Conservation (phyloP, 1,140 invertebrate genomes). For the Uloborus diversus region DNA sequence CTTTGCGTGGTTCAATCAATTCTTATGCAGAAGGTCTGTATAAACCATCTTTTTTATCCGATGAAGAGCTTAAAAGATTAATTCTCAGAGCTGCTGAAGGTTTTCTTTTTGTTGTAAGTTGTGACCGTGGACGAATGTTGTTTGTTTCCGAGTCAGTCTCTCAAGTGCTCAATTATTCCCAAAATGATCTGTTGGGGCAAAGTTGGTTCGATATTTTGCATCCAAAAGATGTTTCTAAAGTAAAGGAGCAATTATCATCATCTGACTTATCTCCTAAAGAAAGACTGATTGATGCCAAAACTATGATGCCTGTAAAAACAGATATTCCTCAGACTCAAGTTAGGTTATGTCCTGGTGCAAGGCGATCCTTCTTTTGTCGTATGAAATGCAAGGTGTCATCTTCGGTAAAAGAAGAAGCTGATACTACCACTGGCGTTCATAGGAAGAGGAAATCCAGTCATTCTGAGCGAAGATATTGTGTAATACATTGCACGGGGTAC, state of each 20-base stretch:
- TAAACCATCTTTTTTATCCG: slow-evolving; percentile 87
- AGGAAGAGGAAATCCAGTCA: slow-evolving; percentile 75
- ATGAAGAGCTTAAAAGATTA: slow-evolving; percentile 86
- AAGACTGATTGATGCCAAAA: slow-evolving; percentile 90
- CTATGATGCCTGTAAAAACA: slow-evolving; percentile 89
- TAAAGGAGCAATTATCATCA: slow-evolving; percentile 93
- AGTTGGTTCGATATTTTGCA: slow-evolving; percentile 95
- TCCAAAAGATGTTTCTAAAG: slow-evolving; percentile 92
- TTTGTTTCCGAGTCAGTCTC: slow-evolving; percentile 92
- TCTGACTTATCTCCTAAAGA: slow-evolving; percentile 89
- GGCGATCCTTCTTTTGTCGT: slow-evolving; percentile 91
- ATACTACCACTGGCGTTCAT: slow-evolving; percentile 72
- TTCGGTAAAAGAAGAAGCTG: slow-evolving; percentile 79
- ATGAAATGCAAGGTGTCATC: slow-evolving; percentile 79
- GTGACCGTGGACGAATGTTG: slow-evolving; percentile 87
- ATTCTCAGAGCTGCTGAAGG: slow-evolving; percentile 85
- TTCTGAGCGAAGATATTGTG: slow-evolving; percentile 78
- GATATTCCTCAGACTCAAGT: slow-evolving; percentile 77
- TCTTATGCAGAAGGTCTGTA: slow-evolving; percentile 84
- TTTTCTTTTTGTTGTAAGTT: slow-evolving; percentile 92
- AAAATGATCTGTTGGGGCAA: slow-evolving; percentile 89
- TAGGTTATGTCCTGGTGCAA: slow-evolving; percentile 81
- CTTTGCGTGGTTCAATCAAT: slow-evolving; percentile 73
- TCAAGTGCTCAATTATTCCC: slow-evolving; percentile 72
- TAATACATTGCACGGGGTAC: slow-evolving; percentile 90